Percentiles rank a stretch among this genome's conserved stretches.
These are phyloP conservation scores for Megalurothrips usitatus DNA, from an alignment of 2,888 invertebrate species.

Conservation along the genomic window DNA sequence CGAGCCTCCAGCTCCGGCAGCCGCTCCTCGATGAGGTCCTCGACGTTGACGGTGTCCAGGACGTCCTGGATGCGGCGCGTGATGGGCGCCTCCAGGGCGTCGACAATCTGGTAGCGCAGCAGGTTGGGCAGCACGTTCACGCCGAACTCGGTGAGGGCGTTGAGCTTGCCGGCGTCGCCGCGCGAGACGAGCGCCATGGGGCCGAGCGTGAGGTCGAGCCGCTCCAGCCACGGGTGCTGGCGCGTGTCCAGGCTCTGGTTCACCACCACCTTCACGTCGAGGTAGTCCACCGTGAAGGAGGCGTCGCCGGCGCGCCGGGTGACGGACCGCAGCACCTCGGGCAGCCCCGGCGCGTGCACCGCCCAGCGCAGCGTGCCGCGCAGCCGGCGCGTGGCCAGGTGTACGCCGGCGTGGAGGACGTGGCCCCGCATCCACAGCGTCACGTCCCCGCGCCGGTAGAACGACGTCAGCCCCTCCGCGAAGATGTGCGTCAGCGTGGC, in stretches of 20 bases:
- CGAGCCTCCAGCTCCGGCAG: slow-evolving; percentile 57
- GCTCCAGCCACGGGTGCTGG: slow-evolving; percentile 64
- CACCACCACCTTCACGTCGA: slow-evolving; percentile 58
- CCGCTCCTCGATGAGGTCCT: slow-evolving; percentile 65
- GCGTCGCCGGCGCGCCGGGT: slow-evolving; percentile 66
- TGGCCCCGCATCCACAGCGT: slow-evolving; percentile 67
- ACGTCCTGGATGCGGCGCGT: slow-evolving; percentile 66
- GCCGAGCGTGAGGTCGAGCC: slow-evolving; percentile 73
- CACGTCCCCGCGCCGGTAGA: slow-evolving; percentile 77
- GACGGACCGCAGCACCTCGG: slow-evolving; percentile 41
- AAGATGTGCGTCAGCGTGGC: slow-evolving; percentile 62
- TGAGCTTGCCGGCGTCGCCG: slow-evolving; percentile 80
- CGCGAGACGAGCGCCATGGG: slow-evolving; percentile 73
- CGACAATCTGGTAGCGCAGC: slow-evolving; percentile 80
- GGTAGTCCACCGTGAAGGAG: slow-evolving; percentile 73
- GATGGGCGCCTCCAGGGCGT: slow-evolving; percentile 73
- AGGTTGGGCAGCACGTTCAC: slow-evolving; percentile 81
- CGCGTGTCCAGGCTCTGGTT: slow-evolving; percentile 75
- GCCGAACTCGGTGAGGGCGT: slow-evolving; percentile 74
- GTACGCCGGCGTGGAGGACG: slow-evolving; percentile 59
- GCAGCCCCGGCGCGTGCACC: slow-evolving; percentile 58
- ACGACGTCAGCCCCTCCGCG: slow-evolving; percentile 72
- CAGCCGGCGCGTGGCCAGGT: slow-evolving; percentile 74
- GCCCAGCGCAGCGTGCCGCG: slow-evolving; percentile 77
- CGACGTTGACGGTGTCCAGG: slow-evolving; percentile 68